A percentile compares a stretch with the other conserved stretches of the same genome.
Conservation (phyloP, 2,113 vertebrate species). For the Cyphomyrus plagiostoma region DNA sequence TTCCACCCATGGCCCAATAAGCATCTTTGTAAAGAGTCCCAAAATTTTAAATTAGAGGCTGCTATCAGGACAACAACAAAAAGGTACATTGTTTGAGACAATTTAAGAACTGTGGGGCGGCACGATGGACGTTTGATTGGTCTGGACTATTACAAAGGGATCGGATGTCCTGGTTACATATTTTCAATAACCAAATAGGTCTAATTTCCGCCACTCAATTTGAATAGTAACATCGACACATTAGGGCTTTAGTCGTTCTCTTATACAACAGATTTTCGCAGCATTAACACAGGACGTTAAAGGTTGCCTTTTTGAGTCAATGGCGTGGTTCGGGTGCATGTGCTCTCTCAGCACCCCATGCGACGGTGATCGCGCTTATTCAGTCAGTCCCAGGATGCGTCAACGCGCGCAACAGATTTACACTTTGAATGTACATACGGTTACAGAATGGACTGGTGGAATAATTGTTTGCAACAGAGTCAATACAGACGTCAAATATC, state of each 20-base stretch:
- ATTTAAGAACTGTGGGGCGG: neutral
- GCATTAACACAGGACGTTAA: neutral
- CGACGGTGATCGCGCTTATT: neutral
- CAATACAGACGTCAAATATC: neutral
- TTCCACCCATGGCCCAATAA: neutral
- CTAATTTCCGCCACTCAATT: neutral
- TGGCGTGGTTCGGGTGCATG: neutral
- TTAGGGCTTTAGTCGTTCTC: neutral
- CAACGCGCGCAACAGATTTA: neutral
- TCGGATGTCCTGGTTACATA: neutral
- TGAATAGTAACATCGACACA: neutral
- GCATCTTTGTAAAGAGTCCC: neutral
- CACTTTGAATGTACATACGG: neutral
- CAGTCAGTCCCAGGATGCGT: neutral
- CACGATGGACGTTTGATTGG: neutral
- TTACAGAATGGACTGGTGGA: neutral
- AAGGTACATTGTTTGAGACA: neutral
- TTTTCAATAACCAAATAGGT: constrained; percentile 4
- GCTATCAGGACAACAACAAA: neutral
- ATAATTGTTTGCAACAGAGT: neutral
- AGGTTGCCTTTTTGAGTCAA: neutral
- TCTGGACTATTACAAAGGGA: neutral
- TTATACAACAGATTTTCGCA: neutral
- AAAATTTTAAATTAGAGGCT: neutral
- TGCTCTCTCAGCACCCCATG: neutral